phyloP scores from a whole-genome alignment of 2,888 invertebrate species.

The Actias luna region DNA sequence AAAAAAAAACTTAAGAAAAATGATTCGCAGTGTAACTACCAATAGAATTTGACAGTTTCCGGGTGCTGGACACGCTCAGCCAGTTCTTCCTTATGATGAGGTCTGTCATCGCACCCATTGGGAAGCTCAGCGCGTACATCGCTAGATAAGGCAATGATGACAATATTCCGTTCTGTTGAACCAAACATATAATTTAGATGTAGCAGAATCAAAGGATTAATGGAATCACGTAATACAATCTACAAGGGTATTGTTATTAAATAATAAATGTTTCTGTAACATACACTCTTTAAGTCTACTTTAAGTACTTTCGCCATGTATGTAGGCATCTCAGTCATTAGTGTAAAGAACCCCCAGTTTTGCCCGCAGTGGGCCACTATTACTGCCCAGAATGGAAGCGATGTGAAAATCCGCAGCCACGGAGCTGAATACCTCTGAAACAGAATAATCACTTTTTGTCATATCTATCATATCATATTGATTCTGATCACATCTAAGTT shows the following conservation, averaged over 20 bases:
- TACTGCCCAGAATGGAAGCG: slow-evolving; percentile 79
- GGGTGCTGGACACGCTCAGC: slow-evolving; percentile 68
- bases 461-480: too few species aligned
- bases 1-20: not conserved
- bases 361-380: slow-evolving; percentile 80
- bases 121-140: slow-evolving; percentile 81
- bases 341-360: slow-evolving; percentile 85
- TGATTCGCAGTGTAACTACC: too few species aligned
- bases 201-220: too few species aligned
- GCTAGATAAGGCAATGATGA: slow-evolving; percentile 86
- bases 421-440: slow-evolving; percentile 62
- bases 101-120: slow-evolving; percentile 71
- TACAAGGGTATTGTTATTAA: not conserved
- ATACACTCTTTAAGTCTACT: slow-evolving; percentile 77
- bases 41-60: slow-evolving; percentile 51
- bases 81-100: slow-evolving; percentile 70
- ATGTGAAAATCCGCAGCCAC: slow-evolving; percentile 79
- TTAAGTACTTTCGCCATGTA: slow-evolving; percentile 82
- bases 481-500: too few species aligned
- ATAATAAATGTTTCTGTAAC: slow-evolving; percentile 6
- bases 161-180: slow-evolving; percentile 81
- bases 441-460: too few species aligned
- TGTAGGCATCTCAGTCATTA: slow-evolving; percentile 84
- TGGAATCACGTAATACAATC: too few species aligned
- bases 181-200: not conserved